phyloP scores from a whole-genome alignment of 2,113 vertebrate species.

The Atrichornis clamosus region DNA sequence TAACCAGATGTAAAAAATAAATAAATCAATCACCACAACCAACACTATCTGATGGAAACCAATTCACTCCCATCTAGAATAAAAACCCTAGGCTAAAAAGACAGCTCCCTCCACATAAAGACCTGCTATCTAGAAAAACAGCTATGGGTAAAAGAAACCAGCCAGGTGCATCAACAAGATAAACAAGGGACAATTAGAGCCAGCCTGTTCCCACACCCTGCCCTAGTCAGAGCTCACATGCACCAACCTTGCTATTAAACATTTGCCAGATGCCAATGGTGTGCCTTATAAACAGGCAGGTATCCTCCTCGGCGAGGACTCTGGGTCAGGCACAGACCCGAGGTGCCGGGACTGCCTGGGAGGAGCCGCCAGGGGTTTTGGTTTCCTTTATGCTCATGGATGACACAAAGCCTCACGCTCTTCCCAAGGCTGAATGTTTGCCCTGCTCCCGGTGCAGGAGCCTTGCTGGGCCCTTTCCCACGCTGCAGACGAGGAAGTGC shows the following conservation, averaged over 20 bases:
- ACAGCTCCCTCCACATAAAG: not conserved
- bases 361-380: not conserved
- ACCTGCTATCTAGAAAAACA: slow-evolving; percentile 34
- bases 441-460: not conserved
- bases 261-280: not conserved
- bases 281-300: slow-evolving; percentile 19
- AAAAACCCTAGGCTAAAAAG: not conserved
- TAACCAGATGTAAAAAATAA: not conserved
- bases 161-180: slow-evolving; percentile 24
- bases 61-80: not conserved
- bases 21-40: not conserved
- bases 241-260: slow-evolving; percentile 23
- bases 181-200: slow-evolving; percentile 57
- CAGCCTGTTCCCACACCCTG: slow-evolving; percentile 37
- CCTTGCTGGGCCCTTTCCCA: not conserved
- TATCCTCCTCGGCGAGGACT: not conserved
- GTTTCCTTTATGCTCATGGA: not conserved
- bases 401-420: not conserved
- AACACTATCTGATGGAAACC: not conserved
- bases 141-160: slow-evolving; percentile 13
- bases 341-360: not conserved
- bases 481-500: accelerated
- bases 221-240: slow-evolving; percentile 25
- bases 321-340: not conserved
- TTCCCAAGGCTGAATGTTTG: not conserved